These are phyloP conservation scores for Astur gentilis DNA, from an alignment of 2,113 vertebrate genomes.

Conservation along the genomic window DNA sequence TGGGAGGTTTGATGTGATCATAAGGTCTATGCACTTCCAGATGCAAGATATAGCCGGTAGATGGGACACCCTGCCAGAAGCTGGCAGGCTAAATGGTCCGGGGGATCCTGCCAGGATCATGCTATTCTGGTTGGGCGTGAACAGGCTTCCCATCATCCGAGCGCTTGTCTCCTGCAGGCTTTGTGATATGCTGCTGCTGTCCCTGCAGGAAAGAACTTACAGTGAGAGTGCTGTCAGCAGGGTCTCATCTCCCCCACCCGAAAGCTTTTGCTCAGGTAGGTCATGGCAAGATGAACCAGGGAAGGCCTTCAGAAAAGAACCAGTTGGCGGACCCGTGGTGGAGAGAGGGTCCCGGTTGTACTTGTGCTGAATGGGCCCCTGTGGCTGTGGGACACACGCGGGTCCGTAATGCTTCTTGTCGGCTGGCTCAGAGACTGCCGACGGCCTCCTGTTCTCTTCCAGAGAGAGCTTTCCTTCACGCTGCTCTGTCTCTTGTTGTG, in stretches of 20 bases:
- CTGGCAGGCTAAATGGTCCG: neutral
- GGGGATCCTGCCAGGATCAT: neutral
- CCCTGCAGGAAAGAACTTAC: neutral
- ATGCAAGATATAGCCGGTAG: neutral
- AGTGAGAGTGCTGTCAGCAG: neutral
- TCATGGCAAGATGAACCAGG: neutral
- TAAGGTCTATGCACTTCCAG: neutral
- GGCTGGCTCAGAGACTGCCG: neutral
- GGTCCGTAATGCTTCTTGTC: neutral
- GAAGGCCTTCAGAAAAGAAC: neutral
- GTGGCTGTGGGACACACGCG: neutral
- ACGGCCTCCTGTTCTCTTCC: neutral
- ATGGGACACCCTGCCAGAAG: neutral
- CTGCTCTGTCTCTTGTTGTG: neutral
- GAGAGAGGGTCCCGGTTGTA: neutral
- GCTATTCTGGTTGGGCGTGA: neutral
- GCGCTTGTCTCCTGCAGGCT: neutral
- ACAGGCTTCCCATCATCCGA: neutral
- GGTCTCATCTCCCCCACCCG: neutral
- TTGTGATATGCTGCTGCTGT: neutral
- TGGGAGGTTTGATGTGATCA: accelerated
- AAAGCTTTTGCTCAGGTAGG: neutral
- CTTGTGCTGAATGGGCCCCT: neutral
- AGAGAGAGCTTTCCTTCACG: neutral
- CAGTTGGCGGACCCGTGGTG: neutral